Evolutionary conservation across 2,113 vertebrate species (phyloP), one percentile per base, ranked within the genome.

Genomic region (Neopipo cinnamomea): DNA sequence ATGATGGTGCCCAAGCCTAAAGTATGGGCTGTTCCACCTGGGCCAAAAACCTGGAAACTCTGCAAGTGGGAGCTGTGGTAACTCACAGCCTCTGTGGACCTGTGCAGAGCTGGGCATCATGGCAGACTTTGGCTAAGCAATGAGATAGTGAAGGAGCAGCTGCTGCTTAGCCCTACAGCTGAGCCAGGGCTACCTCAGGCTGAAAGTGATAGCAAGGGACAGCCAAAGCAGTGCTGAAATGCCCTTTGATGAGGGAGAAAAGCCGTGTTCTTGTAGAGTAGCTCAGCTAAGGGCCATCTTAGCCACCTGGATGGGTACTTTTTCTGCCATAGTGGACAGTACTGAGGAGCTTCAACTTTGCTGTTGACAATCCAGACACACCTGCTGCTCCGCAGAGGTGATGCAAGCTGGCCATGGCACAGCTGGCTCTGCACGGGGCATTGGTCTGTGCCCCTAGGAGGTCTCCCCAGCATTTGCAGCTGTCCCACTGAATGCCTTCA

Each of bases 401-500:
- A 21, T 41, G 16, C 37, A 59, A 5, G 19, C 7, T 33, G 42
- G 65, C 68, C 30, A 3, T 1, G 6, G 49, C 87, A 50, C 2
- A 8, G 39, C 25, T 2, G 3, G 46, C 42, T 77, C 55, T n/a
- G 25, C 53, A 23, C 0, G 0, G 50, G 53, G 10, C 53, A 23
- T 23, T 44, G 37, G 33, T 1, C 58, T 83, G 39, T 68, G 39
- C 37, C n/a, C 22, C 44, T 65, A 1, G 1, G 11, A 74, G 56
- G 52, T 55, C 58, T 90, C 50, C 14, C 42, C 41, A 75, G 52
- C 27, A 55, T 77, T 88, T 91, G 65, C 63, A 93, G 82, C 67
- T 75, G 44, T 65, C 44, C 49, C 4, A 10, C 5, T 0, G 1
- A 58, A 27, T 72, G 37, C 66, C 58, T 35, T 93, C 53, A 14